Percentiles rank a stretch among this genome's conserved stretches.
Evolutionary conservation across 2,888 invertebrate species (phyloP).

Genomic region (Drosophila vallismaia): DNA sequence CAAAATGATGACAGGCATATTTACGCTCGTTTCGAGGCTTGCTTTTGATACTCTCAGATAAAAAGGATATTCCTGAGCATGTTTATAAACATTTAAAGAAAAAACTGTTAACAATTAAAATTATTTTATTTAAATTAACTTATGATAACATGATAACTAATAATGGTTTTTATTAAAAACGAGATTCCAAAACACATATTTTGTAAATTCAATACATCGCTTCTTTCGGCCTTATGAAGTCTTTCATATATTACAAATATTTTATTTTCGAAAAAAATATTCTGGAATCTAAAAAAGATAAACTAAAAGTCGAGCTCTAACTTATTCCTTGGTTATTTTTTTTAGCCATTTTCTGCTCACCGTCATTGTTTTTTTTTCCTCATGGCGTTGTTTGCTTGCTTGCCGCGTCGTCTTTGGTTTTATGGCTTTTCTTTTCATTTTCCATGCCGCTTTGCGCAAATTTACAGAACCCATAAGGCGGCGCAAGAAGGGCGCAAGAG

Average conservation of each 20-base stretch:
- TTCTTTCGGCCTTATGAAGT: too few species aligned
- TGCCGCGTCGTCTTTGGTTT: slow-evolving; percentile 76
- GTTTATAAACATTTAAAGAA: background rate
- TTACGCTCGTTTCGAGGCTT: slow-evolving; percentile 66
- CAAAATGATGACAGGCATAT: slow-evolving; percentile 79
- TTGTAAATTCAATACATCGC: too few species aligned
- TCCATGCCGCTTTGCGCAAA: slow-evolving; percentile 75
- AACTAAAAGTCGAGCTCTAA: too few species aligned
- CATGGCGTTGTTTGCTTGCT: slow-evolving; percentile 50
- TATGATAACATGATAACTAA: too few species aligned
- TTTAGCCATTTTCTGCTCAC: slow-evolving; percentile 26
- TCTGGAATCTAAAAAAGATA: too few species aligned
- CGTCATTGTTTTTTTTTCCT: slow-evolving; percentile 33
- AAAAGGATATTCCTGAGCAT: slow-evolving; percentile 15
- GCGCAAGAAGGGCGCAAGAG: slow-evolving; percentile 3
- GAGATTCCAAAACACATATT: too few species aligned
- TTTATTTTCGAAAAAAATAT: too few species aligned
- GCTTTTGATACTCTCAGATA: slow-evolving; percentile 1
- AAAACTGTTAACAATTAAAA: background rate
- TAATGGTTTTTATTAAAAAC: too few species aligned
- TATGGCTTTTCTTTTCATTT: slow-evolving; percentile 79
- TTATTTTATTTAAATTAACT: background rate
- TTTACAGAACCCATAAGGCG: slow-evolving; percentile 55
- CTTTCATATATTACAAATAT: too few species aligned
- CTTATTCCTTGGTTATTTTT: slow-evolving; percentile 8